phyloP scores from a whole-genome alignment of 37 sponge, comb jelly and placozoan species.

The Lycopodina hypogea region DNA sequence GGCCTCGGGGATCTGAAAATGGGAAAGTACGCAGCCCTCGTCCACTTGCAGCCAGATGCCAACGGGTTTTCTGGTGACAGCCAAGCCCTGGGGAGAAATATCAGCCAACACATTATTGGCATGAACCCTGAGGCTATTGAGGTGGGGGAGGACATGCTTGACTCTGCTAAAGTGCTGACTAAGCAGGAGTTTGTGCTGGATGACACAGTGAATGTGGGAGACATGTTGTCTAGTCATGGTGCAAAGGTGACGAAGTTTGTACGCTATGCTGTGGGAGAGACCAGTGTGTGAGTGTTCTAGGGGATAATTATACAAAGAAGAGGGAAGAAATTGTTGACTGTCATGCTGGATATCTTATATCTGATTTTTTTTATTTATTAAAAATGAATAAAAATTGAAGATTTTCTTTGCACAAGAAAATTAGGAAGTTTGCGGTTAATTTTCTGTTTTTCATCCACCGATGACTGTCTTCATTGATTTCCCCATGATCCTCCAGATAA shows the following conservation, averaged over 20 bases:
- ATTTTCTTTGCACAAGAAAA: too few relatives aligned
- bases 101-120: conserved; percentile 81
- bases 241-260: conserved; percentile 51
- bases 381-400: too few relatives aligned
- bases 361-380: too few relatives aligned
- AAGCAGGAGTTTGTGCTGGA: conserved; percentile 65
- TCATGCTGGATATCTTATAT: too few relatives aligned
- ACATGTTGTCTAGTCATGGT: conserved; percentile 34
- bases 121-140: conserved; percentile 28
- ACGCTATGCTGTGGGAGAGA: conserved; percentile 55
- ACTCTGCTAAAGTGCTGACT: conserved; percentile 18
- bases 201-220: conserved; percentile 38
- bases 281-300: not conserved
- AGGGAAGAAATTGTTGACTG: too few relatives aligned
- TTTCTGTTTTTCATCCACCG: too few relatives aligned
- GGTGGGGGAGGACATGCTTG: not conserved
- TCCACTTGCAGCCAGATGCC: conserved; percentile 36
- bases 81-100: conserved; percentile 19
- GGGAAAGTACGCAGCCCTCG: conserved; percentile 59
- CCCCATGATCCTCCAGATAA: too few relatives aligned
- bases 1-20: conserved; percentile 22
- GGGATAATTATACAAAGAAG: not conserved
- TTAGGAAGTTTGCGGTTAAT: too few relatives aligned
- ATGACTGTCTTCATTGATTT: too few relatives aligned
- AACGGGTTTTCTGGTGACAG: conserved; percentile 6